A percentile compares a stretch with the other conserved stretches of the same genome.
These are phyloP conservation scores for Geotrypetes seraphini DNA, from an alignment of 2,797 vertebrate genomes.

Conservation along the genomic window DNA sequence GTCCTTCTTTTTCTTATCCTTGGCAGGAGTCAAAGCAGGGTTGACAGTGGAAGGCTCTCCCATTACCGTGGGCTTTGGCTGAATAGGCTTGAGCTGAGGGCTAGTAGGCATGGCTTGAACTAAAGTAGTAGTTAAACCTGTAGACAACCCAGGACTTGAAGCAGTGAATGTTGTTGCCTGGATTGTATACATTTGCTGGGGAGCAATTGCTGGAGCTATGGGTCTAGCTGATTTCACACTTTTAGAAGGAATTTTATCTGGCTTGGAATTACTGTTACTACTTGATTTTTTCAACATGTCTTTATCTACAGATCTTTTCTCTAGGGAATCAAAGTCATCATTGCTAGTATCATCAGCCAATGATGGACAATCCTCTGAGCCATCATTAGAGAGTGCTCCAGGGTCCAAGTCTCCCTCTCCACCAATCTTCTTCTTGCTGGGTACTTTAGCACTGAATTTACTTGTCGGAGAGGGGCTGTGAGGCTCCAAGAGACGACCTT, in stretches of 20 bases:
- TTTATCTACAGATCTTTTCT: constrained; percentile 72
- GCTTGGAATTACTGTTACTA: constrained; percentile 55
- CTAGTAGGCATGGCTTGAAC: constrained; percentile 86
- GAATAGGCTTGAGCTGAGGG: constrained; percentile 84
- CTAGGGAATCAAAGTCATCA: constrained; percentile 76
- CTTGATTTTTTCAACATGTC: constrained; percentile 82
- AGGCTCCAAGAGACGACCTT: constrained; percentile 84
- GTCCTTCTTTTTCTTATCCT: constrained; percentile 95
- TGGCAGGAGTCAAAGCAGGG: constrained; percentile 71
- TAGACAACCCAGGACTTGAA: constrained; percentile 70
- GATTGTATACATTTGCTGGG: constrained; percentile 80
- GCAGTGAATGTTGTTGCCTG: constrained; percentile 71
- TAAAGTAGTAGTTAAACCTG: constrained; percentile 66
- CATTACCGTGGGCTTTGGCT: constrained; percentile 78
- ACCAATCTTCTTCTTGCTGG: constrained; percentile 81
- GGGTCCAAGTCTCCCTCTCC: constrained; percentile 76
- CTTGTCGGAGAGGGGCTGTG: constrained; percentile 85
- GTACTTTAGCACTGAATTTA: constrained; percentile 81
- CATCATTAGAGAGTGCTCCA: constrained; percentile 73
- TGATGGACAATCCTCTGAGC: constrained; percentile 84
- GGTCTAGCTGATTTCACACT: constrained; percentile 83
- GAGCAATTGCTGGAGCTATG: constrained; percentile 70
- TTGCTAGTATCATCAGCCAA: constrained; percentile 88
- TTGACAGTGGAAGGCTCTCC: constrained; percentile 72
- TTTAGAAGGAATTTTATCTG: constrained; percentile 84